A percentile compares a stretch with the other conserved stretches of the same genome.
These are phyloP conservation scores for Sceloporus tristichus DNA, from an alignment of 2,113 vertebrate species.

Conservation along the genomic window DNA sequence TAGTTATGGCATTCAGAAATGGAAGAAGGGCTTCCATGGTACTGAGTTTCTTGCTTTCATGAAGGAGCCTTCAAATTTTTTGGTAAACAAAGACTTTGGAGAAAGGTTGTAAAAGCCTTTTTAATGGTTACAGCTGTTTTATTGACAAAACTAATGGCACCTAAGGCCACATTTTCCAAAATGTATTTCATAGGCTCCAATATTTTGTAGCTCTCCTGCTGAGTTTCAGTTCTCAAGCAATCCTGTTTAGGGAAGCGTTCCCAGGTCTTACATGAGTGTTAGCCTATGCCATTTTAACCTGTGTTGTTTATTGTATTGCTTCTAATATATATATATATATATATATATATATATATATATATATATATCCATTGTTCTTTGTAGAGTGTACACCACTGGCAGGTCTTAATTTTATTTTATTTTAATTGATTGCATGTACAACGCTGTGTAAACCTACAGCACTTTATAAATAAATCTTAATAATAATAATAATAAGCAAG, in stretches of 20 bases:
- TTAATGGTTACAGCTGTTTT: not conserved
- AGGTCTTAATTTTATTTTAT: too few species aligned
- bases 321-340: too few species aligned
- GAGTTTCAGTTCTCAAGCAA: constrained; percentile 9
- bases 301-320: too few species aligned
- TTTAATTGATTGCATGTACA: too few species aligned
- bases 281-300: too few species aligned
- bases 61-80: not conserved
- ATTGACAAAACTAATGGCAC: not conserved
- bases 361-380: too few species aligned
- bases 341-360: too few species aligned
- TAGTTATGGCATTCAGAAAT: not conserved
- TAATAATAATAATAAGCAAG: not conserved
- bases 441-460: too few species aligned
- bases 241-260: too few species aligned
- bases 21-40: not conserved
- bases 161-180: not conserved
- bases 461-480: too few species aligned
- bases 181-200: not conserved
- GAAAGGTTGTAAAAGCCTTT: not conserved
- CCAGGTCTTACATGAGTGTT: too few species aligned
- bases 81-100: constrained; percentile 1
- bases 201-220: not conserved
- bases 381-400: too few species aligned
- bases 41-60: not conserved